Conservation (phyloP, 2,888 invertebrate species). For the Agrochola circellaris region DNA sequence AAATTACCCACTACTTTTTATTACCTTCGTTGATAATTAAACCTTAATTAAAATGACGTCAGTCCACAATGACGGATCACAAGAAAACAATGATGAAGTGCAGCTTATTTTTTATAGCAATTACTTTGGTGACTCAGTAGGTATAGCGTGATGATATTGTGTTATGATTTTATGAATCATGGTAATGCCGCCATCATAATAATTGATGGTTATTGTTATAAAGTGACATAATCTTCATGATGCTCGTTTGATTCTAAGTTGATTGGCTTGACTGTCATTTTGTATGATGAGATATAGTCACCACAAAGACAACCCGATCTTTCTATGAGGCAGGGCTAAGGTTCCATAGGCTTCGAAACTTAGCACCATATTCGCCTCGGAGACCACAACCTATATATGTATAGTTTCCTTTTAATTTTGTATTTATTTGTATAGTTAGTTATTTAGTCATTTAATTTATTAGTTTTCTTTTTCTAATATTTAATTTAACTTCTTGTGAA, state of each 20-base stretch:
- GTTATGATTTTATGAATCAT: constrained; percentile 64
- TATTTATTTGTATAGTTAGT: too few relatives aligned
- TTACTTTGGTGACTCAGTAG: constrained; percentile 66
- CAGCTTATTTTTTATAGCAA: constrained; percentile 61
- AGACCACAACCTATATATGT: not conserved
- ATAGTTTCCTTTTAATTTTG: too few relatives aligned
- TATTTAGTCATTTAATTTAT: too few relatives aligned
- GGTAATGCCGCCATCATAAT: constrained; percentile 35
- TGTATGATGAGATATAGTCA: not conserved
- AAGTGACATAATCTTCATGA: constrained; percentile 24
- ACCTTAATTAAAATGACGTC: constrained; percentile 58
- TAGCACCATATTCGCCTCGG: not conserved
- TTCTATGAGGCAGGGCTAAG: not conserved
- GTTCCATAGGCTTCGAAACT: not conserved
- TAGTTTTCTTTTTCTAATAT: not conserved
- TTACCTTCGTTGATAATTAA: constrained; percentile 14
- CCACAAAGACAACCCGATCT: not conserved
- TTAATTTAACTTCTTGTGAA: too few relatives aligned
- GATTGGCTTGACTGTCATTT: not conserved
- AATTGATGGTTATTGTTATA: constrained; percentile 54
- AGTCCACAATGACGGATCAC: constrained; percentile 43
- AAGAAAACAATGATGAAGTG: constrained; percentile 66
- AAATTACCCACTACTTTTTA: constrained; percentile 10
- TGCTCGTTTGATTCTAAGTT: not conserved
- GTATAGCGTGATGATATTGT: constrained; percentile 58